These are phyloP conservation scores for Tanytarsus gracilentus DNA, from an alignment of 2,888 invertebrate species.

Conservation along the genomic window DNA sequence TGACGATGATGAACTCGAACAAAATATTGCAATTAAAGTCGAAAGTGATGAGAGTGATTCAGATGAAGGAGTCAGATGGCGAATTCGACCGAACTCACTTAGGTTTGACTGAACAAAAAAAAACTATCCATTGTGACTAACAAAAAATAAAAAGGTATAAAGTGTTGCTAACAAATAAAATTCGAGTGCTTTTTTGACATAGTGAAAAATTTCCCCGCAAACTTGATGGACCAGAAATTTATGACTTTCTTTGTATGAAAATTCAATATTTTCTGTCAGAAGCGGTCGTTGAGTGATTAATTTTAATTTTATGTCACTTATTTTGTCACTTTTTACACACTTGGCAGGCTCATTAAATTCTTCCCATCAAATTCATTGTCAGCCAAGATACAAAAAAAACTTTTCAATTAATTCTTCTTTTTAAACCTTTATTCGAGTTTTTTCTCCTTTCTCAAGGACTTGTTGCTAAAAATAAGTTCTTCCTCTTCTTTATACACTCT, in stretches of 20 bases:
- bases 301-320: neutral
- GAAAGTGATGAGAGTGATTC: neutral
- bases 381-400: too few relatives aligned
- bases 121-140: too few relatives aligned
- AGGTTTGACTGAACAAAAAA: conserved; percentile 11
- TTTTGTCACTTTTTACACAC: neutral
- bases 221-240: too few relatives aligned
- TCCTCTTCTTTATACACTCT: neutral
- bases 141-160: too few relatives aligned
- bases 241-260: too few relatives aligned
- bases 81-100: neutral
- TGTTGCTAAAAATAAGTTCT: neutral
- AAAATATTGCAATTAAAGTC: neutral
- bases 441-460: neutral
- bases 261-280: too few relatives aligned
- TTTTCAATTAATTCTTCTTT: too few relatives aligned
- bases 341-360: neutral
- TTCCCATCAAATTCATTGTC: too few relatives aligned
- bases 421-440: too few relatives aligned
- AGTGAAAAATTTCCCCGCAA: too few relatives aligned
- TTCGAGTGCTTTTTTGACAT: too few relatives aligned
- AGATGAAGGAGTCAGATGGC: neutral
- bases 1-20: neutral
- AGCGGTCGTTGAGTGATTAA: neutral
- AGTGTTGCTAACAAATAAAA: too few relatives aligned